phyloP scores from a whole-genome alignment of 2,113 vertebrate genomes.

The Phylloscopus trochiloides region DNA sequence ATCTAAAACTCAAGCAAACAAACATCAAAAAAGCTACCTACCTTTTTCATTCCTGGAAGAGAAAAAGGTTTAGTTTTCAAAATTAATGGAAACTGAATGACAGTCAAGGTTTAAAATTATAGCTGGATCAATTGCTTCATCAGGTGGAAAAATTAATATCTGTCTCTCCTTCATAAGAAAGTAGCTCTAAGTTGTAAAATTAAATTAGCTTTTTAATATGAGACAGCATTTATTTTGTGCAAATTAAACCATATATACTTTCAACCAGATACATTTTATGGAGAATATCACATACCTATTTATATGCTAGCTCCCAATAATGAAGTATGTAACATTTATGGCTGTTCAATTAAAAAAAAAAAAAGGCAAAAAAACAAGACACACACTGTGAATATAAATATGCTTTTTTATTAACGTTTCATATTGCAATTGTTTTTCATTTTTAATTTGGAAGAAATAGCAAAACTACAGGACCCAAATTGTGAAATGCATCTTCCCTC shows the following conservation, averaged over 20 bases:
- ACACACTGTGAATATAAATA: neutral
- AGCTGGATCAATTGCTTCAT: neutral
- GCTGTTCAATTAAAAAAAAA: neutral
- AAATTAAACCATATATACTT: neutral
- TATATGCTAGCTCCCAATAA: neutral
- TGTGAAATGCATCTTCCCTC: neutral
- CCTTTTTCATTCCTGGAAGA: neutral
- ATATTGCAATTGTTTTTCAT: neutral
- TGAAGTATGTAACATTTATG: neutral
- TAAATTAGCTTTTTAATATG: neutral
- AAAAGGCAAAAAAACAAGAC: neutral
- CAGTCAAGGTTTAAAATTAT: neutral
- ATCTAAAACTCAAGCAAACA: neutral
- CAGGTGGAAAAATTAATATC: neutral
- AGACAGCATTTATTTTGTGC: neutral
- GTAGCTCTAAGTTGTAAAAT: accelerated
- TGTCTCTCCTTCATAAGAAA: neutral
- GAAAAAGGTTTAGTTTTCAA: neutral
- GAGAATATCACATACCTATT: neutral
- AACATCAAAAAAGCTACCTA: neutral
- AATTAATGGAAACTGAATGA: neutral
- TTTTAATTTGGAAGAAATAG: neutral
- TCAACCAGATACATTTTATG: neutral
- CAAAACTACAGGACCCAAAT: neutral
- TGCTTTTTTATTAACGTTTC: neutral